Percentiles rank a stretch among this genome's conserved stretches.
phyloP scores from a whole-genome alignment of 2,113 vertebrate species.

The Sisor rabdophorus region DNA sequence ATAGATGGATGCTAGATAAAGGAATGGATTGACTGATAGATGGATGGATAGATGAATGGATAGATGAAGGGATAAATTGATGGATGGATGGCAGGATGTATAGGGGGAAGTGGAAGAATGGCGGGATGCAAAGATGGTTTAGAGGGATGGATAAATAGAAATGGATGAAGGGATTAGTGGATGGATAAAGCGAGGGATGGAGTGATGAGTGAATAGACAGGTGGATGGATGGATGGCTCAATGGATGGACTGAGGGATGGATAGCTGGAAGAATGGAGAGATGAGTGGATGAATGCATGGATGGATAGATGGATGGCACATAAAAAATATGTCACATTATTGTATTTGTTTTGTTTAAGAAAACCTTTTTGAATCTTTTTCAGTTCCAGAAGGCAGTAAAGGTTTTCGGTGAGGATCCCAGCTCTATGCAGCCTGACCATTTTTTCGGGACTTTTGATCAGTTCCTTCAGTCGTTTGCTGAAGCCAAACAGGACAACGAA shows the following conservation, averaged over 20 bases:
- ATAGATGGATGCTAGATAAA: too few species aligned
- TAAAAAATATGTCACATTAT: too few species aligned
- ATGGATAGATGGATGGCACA: too few species aligned
- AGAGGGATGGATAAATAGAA: not conserved
- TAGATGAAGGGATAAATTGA: not conserved
- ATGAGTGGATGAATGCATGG: too few species aligned
- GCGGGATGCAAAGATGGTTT: not conserved
- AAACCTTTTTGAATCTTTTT: not conserved
- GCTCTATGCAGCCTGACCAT: slow-evolving; percentile 80
- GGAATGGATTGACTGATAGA: too few species aligned
- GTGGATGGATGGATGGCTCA: not conserved
- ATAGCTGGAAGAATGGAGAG: not conserved
- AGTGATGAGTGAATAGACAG: not conserved
- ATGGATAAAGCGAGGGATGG: not conserved
- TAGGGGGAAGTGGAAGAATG: not conserved
- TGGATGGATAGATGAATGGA: not conserved
- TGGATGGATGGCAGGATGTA: not conserved
- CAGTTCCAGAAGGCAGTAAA: slow-evolving; percentile 78
- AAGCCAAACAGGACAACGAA: slow-evolving; percentile 82
- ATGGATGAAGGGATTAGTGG: not conserved
- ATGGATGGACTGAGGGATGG: not conserved
- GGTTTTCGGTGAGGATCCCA: slow-evolving; percentile 77
- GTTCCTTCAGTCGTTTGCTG: slow-evolving; percentile 80
- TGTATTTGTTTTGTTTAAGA: too few species aligned
- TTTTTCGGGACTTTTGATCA: slow-evolving; percentile 85